Base-by-base conservation (phyloP, 2,888 invertebrate species). In the Steinernema carpocapsae region DNA sequence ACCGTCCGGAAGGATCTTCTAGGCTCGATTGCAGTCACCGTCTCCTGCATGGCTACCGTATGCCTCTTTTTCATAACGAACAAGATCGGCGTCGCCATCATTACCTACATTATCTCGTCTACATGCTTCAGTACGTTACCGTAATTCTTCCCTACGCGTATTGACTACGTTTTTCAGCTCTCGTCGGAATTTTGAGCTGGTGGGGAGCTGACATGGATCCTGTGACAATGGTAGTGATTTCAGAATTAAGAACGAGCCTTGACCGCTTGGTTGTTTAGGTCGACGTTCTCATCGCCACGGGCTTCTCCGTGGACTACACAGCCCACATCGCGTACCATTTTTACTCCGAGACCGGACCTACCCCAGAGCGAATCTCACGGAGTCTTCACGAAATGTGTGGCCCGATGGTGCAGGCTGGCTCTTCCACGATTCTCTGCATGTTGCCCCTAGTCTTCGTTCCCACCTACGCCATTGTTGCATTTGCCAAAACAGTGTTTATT, bases 121-220 rank as follows among this genome's bases (percentile, higher is more conserved):
- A 85, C 87, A 71, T 87, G 86, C 70, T 86, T 79, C 73, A 77
- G 86, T 86, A 46, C 72, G 82, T 76, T 22, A 43, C 37, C 22
- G 26, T 22, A 32, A 10, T 22, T 56, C 46, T 22, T 29, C n/a
- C n/a, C n/a, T n/a, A n/a, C 24, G 19, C n/a, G n/a, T n/a, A 70
- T 70, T 24, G 17, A 6, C n/a, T 32, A 4, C 19, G 24, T 12
- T 29, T 79, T 82, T 43, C 79, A 86, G 86, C 78, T 14, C 81
- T 86, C 45, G 84, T 86, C 52, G 87, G 87, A 1, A 76, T 82
- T 19, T 77, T 87, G 24, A 80, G 82, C 29, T 86, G 83, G 78
- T 85, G 85, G 83, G 87, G 87, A 22, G 83, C 84, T 7, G 87
- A 87, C 75, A 76, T 87, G 37, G 87, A 87, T 48, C 87, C 87